Evolutionary conservation across 2,113 vertebrate genomes (phyloP).

Genomic region (Rostratula benghalensis): DNA sequence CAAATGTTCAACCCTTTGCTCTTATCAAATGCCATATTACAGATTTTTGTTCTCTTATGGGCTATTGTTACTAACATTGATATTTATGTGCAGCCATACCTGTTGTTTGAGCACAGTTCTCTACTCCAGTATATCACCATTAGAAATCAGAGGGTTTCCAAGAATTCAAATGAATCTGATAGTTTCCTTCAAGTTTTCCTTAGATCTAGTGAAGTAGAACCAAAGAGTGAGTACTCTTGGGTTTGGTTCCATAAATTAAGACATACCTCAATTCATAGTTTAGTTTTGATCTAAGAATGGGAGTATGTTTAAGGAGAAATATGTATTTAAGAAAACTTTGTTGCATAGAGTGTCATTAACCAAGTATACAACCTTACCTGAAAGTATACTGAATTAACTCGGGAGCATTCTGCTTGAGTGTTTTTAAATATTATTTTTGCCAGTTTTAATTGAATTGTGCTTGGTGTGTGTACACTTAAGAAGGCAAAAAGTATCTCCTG

Average conservation of each 20-base stretch:
- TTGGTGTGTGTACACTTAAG: neutral
- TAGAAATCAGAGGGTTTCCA: neutral
- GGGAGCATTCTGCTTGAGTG: neutral
- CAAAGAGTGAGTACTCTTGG: neutral
- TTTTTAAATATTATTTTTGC: conserved; percentile 24
- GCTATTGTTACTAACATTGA: neutral
- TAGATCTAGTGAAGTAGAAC: neutral
- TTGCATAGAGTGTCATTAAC: neutral
- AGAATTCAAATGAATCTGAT: neutral
- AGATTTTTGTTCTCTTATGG: neutral
- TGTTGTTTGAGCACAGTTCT: neutral
- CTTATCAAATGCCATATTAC: neutral
- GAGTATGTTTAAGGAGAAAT: neutral
- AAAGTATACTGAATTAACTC: neutral
- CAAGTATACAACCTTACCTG: neutral
- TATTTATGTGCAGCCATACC: neutral
- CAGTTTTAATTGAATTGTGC: conserved; percentile 15
- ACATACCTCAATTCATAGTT: neutral
- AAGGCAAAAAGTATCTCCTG: neutral
- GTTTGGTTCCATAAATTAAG: neutral
- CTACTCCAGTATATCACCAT: neutral
- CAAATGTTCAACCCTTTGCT: neutral
- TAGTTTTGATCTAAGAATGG: neutral
- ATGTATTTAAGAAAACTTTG: neutral
- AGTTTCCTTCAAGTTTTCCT: conserved; percentile 1